Conservation (phyloP, 2,113 vertebrate genomes). For the Brienomyrus brachyistius region DNA sequence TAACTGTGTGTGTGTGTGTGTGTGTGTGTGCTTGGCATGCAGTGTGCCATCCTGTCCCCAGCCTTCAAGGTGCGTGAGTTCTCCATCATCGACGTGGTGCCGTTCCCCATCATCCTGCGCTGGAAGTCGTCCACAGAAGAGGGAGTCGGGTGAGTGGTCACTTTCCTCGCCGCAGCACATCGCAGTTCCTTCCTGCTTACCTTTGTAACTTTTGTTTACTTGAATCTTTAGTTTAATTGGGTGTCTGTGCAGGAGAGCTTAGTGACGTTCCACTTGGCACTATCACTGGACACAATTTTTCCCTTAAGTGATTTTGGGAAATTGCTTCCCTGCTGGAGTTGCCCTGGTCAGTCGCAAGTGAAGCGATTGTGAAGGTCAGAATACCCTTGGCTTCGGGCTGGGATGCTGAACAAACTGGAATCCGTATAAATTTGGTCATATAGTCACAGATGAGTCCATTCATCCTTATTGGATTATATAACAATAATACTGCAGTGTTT, state of each 20-base stretch:
- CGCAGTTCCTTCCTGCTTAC: background rate
- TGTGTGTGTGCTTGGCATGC: constrained; percentile 27
- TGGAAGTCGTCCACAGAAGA: constrained; percentile 88
- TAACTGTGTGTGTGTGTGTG: background rate
- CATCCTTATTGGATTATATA: background rate
- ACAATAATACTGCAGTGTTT: background rate
- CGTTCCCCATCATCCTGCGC: constrained; percentile 84
- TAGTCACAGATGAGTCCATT: background rate
- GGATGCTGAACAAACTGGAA: no score
- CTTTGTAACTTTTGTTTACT: background rate
- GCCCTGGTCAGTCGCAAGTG: background rate
- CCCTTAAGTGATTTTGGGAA: no score
- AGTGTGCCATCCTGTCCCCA: constrained; percentile 95
- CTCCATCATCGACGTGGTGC: constrained; percentile 86
- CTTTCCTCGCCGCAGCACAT: background rate
- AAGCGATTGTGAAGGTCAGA: background rate
- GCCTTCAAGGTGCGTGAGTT: constrained; percentile 95
- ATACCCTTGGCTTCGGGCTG: no score
- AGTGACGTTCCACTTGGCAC: background rate
- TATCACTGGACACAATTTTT: background rate
- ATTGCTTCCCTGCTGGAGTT: background rate
- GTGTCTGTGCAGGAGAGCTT: background rate
- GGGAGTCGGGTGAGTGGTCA: constrained; percentile 69
- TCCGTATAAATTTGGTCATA: no score
- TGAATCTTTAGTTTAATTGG: background rate